These are phyloP conservation scores for Pterois miles DNA, from an alignment of 2,797 vertebrate species.

Conservation along the genomic window DNA sequence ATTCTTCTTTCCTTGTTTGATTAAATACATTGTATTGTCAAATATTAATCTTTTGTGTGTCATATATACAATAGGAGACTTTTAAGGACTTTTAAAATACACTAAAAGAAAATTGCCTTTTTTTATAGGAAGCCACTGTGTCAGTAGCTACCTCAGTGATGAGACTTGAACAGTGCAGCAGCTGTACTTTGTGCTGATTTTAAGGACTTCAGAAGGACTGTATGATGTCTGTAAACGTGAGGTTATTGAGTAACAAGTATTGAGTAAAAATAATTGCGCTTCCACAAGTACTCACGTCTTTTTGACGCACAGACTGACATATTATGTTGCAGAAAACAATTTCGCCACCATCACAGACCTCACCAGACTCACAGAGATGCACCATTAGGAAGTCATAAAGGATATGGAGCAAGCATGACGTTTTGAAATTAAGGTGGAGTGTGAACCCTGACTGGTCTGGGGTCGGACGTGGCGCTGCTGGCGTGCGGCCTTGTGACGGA, in stretches of 20 bases:
- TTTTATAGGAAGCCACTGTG: background rate
- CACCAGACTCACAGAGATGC: too few species aligned
- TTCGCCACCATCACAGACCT: background rate
- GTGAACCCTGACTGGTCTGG: background rate
- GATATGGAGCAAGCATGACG: background rate
- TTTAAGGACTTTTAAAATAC: too few species aligned
- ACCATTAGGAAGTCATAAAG: background rate
- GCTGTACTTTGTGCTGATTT: background rate
- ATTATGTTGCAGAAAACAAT: background rate
- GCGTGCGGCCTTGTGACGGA: constrained; percentile 61
- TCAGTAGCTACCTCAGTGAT: background rate
- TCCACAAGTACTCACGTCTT: background rate
- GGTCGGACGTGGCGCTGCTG: constrained; percentile 6
- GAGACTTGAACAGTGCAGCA: too few species aligned
- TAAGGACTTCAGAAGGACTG: background rate
- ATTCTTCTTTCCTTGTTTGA: background rate
- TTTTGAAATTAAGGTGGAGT: background rate
- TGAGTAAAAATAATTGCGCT: background rate
- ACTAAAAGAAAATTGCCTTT: too few species aligned
- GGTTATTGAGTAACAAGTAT: background rate
- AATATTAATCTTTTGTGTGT: background rate
- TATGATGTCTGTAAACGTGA: background rate
- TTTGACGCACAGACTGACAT: background rate
- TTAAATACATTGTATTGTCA: background rate
- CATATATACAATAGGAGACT: background rate